Conservation (phyloP, 2,113 vertebrate genomes). For the Albula goreensis region DNA sequence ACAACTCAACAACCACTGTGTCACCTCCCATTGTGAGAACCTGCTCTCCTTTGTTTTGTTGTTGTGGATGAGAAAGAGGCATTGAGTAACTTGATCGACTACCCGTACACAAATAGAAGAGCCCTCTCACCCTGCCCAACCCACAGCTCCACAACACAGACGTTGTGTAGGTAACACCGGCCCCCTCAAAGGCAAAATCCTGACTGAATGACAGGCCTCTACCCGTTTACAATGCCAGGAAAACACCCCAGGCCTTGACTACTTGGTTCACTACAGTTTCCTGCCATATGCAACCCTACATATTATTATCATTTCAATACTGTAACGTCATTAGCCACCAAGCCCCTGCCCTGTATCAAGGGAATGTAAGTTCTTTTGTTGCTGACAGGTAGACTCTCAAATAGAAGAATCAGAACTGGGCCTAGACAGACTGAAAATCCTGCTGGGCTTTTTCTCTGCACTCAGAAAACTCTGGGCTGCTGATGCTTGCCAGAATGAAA, state of each 20-base stretch:
- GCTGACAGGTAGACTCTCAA: not conserved
- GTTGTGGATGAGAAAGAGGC: not conserved
- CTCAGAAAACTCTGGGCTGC: not conserved
- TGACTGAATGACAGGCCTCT: conserved; percentile 38
- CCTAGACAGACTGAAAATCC: not conserved
- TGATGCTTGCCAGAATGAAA: not conserved
- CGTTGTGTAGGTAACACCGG: not conserved
- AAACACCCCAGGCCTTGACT: not conserved
- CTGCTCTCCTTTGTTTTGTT: not conserved
- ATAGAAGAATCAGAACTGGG: not conserved
- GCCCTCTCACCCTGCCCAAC: conserved; percentile 7
- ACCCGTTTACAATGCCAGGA: conserved; percentile 36
- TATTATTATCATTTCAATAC: not conserved
- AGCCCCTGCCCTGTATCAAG: not conserved
- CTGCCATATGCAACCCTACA: not conserved
- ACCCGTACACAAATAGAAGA: not conserved
- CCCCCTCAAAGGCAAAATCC: not conserved
- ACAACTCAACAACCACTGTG: not conserved
- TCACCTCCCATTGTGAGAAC: not conserved
- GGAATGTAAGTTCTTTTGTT: not conserved
- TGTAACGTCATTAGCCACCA: not conserved
- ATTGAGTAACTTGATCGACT: not conserved
- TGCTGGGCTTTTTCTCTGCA: not conserved
- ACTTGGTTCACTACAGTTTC: not conserved
- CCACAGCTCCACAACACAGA: conserved; percentile 12